These are phyloP conservation scores for Python bivittatus DNA, from an alignment of 2,113 vertebrate species.

Conservation along the genomic window DNA sequence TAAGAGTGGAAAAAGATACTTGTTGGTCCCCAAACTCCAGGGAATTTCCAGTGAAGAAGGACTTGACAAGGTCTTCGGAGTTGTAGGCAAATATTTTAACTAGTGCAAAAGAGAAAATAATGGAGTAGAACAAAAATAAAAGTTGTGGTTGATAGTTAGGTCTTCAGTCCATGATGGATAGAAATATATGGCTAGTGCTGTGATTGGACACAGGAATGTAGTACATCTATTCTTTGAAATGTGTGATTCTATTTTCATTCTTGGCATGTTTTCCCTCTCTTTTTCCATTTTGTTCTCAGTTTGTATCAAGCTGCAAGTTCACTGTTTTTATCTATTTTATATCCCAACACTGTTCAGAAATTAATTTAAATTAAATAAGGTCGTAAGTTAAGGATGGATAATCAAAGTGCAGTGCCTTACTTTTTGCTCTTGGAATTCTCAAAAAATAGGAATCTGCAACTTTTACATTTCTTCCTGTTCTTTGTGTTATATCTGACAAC, in stretches of 20 bases:
- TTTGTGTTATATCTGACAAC: not conserved
- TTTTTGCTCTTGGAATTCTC: slow-evolving; percentile 42
- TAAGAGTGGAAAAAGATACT: not conserved
- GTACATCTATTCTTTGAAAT: not conserved
- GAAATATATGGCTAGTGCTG: not conserved
- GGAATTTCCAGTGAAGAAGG: not conserved
- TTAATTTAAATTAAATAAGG: not conserved
- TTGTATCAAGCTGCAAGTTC: not conserved
- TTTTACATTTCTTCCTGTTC: not conserved
- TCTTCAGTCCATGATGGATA: not conserved
- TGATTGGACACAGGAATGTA: not conserved
- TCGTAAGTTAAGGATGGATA: not conserved
- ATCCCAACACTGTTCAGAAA: not conserved
- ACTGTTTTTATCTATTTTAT: not conserved
- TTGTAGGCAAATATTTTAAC: not conserved
- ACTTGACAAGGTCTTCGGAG: not conserved
- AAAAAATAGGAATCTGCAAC: not conserved
- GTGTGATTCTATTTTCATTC: not conserved
- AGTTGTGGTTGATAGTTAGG: not conserved
- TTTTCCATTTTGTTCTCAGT: not conserved
- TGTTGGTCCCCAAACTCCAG: not conserved
- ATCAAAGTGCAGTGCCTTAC: not conserved
- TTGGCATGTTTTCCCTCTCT: not conserved
- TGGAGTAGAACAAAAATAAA: not conserved
- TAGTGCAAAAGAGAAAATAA: not conserved